Evolutionary conservation across 23 tunicate genomes (phyloP), one percentile per base, ranked within the genome.

Genomic region (Botrylloides violaceus): DNA sequence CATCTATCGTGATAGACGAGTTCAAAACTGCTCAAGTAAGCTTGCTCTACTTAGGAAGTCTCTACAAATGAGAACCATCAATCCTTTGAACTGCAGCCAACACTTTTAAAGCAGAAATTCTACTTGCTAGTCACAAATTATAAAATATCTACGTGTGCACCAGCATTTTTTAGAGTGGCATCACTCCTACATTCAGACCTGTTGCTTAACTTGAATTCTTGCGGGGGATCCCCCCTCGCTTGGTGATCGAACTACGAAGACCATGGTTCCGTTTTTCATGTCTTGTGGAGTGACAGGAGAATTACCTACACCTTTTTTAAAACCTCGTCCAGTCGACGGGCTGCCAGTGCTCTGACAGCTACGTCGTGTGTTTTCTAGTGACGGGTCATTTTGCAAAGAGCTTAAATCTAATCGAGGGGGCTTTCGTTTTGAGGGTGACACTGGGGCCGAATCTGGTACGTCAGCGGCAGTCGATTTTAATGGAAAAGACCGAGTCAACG

Each of bases 241-340:
- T 34, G 76, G 83, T 7, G 92, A 84, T 36, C 92, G 73, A 20
- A 84, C 92, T 18, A 84, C 92, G 36, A 32, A 84, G 12, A 78
- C 79, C 62, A 77, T 26, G 6, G 89, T 77, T 38, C 77, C 83
- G 23, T 71, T 71, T 33, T 76, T 66, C 50, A 82, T 23, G 35
- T 78, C 75, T 31, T 78, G 28, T 29, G 64, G 25, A 66, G 70
- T 20, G 39, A 48, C 47, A 66, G 57, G 19, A 25, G 71, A 33
- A n/a, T 29, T 21, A 58, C 70, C 50, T 36, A 30, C 43, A 59
- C 83, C 64, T 71, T 53, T 61, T 61, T 65, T 43, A 21, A 4
- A 32, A 71, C 58, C 23, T 64, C 61, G 37, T 75, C 65, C 34
- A 77, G 64, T 38, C 57, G 85, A 4, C 70, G 71, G 29, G 65